These are phyloP conservation scores for Eubasilissa regina DNA, from an alignment of 1,140 invertebrate species.

Conservation along the genomic window DNA sequence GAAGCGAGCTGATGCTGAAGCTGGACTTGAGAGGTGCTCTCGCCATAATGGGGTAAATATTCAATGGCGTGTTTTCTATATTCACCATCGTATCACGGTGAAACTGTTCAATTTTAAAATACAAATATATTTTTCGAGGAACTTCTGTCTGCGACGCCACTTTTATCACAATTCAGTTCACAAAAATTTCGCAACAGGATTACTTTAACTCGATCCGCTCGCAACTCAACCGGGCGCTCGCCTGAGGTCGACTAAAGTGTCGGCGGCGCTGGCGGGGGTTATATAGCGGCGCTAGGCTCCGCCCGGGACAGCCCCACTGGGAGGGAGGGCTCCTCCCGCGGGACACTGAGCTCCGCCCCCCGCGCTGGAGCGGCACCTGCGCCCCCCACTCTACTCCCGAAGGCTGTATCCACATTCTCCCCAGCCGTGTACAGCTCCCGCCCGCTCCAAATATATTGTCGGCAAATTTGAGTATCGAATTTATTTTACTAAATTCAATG, in stretches of 20 bases:
- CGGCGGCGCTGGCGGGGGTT: conserved; percentile 48
- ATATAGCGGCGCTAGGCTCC: conserved; percentile 46
- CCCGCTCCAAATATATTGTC: background rate
- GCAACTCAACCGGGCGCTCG: conserved; percentile 20
- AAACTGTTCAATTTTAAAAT: conserved; percentile 21
- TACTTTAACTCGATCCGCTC: conserved; percentile 16
- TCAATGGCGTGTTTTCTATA: conserved; percentile 63
- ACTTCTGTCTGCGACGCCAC: conserved; percentile 23
- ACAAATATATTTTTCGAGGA: conserved; percentile 1
- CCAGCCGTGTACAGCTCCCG: background rate
- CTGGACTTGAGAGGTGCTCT: conserved; percentile 78
- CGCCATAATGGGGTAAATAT: conserved; percentile 72
- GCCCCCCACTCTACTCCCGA: background rate
- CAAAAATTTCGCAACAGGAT: conserved; percentile 18
- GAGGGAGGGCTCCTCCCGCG: conserved; percentile 26
- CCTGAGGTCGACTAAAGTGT: conserved; percentile 41
- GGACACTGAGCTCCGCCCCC: conserved; percentile 11
- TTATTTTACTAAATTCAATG: background rate
- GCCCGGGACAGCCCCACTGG: conserved; percentile 9
- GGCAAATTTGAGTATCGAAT: background rate
- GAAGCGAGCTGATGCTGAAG: conserved; percentile 82
- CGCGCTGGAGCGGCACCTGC: background rate
- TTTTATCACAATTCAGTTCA: conserved; percentile 39
- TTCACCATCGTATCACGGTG: conserved; percentile 59
- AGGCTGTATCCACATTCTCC: background rate